Evolutionary conservation across 2,888 invertebrate genomes (phyloP).

Genomic region (Ormyrus rosae): DNA sequence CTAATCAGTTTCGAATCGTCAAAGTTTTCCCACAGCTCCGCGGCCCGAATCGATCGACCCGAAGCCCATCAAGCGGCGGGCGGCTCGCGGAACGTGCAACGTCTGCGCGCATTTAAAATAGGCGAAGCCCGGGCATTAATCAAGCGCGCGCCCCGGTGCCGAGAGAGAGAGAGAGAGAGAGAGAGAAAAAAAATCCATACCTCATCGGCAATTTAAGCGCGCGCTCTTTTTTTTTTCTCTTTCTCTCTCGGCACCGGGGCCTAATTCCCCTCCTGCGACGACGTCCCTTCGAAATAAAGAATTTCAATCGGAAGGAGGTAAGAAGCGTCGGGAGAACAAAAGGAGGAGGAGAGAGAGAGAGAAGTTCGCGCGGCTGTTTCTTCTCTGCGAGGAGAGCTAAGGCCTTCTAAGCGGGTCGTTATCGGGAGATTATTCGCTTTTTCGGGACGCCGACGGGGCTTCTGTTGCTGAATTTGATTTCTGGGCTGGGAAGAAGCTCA

Average conservation of each 20-base stretch:
- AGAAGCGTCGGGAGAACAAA: slow-evolving; percentile 26
- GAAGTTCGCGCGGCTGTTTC: not conserved
- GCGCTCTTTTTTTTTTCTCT: not conserved
- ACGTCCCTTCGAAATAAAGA: slow-evolving; percentile 36
- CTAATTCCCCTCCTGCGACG: slow-evolving; percentile 25
- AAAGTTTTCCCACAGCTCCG: too few relatives aligned
- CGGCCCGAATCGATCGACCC: not conserved
- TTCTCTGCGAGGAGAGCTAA: not conserved
- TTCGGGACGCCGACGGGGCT: too few relatives aligned
- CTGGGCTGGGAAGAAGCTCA: too few relatives aligned
- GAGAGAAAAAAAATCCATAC: slow-evolving; percentile 43
- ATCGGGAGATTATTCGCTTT: slow-evolving; percentile 39
- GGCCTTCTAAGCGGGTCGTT: slow-evolving; percentile 19
- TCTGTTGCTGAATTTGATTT: too few relatives aligned
- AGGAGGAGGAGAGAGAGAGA: slow-evolving; percentile 32
- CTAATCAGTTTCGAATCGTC: too few relatives aligned
- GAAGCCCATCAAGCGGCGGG: too few relatives aligned
- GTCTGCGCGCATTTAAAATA: too few relatives aligned
- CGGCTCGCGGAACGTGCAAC: not conserved
- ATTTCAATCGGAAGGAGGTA: slow-evolving; percentile 47
- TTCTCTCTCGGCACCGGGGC: not conserved
- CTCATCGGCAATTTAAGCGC: slow-evolving; percentile 38
- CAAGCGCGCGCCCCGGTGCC: not conserved
- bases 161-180: not conserved
- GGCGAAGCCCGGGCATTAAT: slow-evolving; percentile 36